Evolutionary conservation across 2,113 vertebrate genomes (phyloP).

Genomic region (Callithrix jacchus): DNA sequence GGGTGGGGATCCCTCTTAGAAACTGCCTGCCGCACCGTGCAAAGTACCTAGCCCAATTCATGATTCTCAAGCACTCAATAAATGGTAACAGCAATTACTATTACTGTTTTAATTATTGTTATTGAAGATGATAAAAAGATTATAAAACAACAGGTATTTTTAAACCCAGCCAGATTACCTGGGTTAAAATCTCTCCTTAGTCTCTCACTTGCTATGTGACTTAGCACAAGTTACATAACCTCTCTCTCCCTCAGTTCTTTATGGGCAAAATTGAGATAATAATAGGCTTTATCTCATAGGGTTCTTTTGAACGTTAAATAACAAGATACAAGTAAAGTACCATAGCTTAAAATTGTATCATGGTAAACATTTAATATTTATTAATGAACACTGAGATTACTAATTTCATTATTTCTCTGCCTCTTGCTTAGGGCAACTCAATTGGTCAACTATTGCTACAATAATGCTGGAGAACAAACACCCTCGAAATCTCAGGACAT

Average conservation of each 20-base stretch:
- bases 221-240: background rate
- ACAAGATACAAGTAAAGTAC: background rate
- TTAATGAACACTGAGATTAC: background rate
- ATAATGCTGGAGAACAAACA: background rate
- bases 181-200: background rate
- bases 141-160: background rate
- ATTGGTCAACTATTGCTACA: background rate
- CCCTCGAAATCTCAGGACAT: background rate
- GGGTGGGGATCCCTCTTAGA: background rate
- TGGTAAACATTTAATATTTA: background rate
- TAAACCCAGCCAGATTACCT: background rate
- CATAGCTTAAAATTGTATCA: background rate
- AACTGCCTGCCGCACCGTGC: background rate
- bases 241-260: background rate
- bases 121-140: background rate
- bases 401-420: background rate
- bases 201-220: background rate
- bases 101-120: background rate
- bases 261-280: background rate
- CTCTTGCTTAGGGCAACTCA: background rate
- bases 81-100: background rate
- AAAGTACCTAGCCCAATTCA: background rate
- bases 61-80: background rate
- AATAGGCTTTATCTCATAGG: background rate
- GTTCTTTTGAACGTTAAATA: background rate